Base-by-base conservation (phyloP, 2,888 invertebrate species). In the Cataglyphis altisquamis region DNA sequence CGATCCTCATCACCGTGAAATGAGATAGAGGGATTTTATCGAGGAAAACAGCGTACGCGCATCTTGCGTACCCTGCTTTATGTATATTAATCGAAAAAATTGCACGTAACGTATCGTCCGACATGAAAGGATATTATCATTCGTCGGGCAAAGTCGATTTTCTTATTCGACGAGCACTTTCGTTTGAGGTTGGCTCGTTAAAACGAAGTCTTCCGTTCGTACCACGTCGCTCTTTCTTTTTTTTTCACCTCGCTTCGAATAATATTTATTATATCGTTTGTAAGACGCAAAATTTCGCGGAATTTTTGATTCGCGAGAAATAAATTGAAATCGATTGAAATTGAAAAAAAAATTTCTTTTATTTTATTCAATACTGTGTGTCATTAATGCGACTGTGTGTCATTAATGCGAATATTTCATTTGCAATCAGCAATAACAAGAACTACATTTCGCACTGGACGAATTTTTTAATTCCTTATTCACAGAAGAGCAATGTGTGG, bases 81-180 rank as follows among this genome's bases (percentile, higher is more conserved):
- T 74, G 63, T 6, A 6, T 88, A 77, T 85, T 87, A 89, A 89
- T 78, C 77, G 75, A 83, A 84, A 86, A 85, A 88, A 88, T 85
- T 78, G 73, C 80, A 75, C 75, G 64, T 75, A 73, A 86, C 32
- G 32, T 82, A 70, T 66, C 86, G 67, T 68, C 41, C 81, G 72
- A 60, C 52, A 55, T 72, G 84, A 81, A 84, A 80, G 63, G 85
- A 29, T 70, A 82, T 64, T 55, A 41, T 68, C 75, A 9, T 70
- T 41, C 48, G 55, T 18, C 48, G n/a, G n/a, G 39, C 18, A 55
- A 60, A 10, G n/a, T 81, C 84, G 80, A 84, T 55, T 64, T 64
- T 64, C 29, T 36, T 67, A 18, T 25, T 36, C 55, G 68, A 84
- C 66, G 8, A 57, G 25, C 67, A 68, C 85, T 88, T 86, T 82